Conservation (phyloP, 53 echinoderm and acorn worm species). For the Astropecten irregularis region DNA sequence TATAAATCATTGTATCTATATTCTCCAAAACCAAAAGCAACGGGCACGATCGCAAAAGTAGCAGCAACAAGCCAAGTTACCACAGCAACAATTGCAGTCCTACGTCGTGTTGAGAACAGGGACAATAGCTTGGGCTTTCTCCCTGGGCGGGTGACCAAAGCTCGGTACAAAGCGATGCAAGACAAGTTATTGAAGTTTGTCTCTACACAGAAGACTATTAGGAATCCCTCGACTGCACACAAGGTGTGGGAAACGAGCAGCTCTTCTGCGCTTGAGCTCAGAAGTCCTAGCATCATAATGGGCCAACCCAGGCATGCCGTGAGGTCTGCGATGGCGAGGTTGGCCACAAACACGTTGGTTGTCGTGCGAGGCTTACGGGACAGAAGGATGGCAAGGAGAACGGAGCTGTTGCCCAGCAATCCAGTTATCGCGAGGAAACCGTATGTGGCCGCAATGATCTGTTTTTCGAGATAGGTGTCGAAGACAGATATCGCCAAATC, state of each 20-base stretch:
- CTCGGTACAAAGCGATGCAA: too few species aligned
- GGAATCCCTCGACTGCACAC: background rate
- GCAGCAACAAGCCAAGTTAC: too few species aligned
- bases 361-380: background rate
- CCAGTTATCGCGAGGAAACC: background rate
- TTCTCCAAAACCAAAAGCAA: constrained; percentile 4
- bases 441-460: background rate
- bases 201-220: background rate
- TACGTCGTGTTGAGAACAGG: background rate
- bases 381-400: background rate
- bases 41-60: background rate
- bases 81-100: background rate
- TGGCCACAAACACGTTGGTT: too few species aligned
- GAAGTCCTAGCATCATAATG: too few species aligned
- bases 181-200: too few species aligned
- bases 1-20: background rate
- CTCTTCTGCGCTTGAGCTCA: background rate
- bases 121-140: background rate
- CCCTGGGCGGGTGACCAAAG: too few species aligned
- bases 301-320: too few species aligned
- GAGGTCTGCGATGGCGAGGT: too few species aligned
- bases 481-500: too few species aligned
- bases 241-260: background rate
- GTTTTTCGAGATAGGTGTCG: background rate
- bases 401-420: background rate